Conservation (phyloP, 2,888 invertebrate genomes). For the Germaria angustata region DNA sequence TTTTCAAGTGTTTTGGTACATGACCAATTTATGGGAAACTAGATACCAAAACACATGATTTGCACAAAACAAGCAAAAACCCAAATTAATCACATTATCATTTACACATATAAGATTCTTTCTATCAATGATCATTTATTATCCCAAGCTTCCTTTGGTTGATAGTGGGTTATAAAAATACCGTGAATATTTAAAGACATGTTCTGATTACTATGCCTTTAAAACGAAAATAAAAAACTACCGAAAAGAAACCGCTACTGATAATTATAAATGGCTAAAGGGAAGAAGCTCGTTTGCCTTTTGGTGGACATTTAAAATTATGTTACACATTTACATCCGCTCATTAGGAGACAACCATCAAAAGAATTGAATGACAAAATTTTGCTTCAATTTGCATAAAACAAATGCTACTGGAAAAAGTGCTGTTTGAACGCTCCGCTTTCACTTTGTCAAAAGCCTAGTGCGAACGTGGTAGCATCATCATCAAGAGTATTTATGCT, state of each 20-base stretch:
- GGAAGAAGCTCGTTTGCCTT: conserved; percentile 46
- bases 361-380: conserved; percentile 2
- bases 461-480: not conserved
- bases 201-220: not conserved
- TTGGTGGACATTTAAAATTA: conserved; percentile 45
- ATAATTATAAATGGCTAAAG: conserved; percentile 7
- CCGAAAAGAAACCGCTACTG: not conserved
- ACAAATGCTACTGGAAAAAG: conserved; percentile 56
- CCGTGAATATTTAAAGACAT: conserved; percentile 15
- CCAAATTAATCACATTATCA: too few species aligned
- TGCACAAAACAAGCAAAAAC: too few species aligned
- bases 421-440: conserved; percentile 51
- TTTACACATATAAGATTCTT: not conserved
- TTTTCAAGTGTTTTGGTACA: too few species aligned
- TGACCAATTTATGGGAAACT: too few species aligned
- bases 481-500: conserved; percentile 33
- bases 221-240: not conserved
- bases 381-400: conserved; percentile 42
- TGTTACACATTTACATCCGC: conserved; percentile 65
- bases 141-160: conserved; percentile 27
- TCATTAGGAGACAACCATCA: conserved; percentile 56
- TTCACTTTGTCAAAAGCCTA: conserved; percentile 47
- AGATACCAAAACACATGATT: too few species aligned
- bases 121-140: not conserved
- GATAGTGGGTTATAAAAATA: conserved; percentile 15